Base-by-base conservation (phyloP, 2,113 vertebrate genomes). In the Cheilinus undulatus region DNA sequence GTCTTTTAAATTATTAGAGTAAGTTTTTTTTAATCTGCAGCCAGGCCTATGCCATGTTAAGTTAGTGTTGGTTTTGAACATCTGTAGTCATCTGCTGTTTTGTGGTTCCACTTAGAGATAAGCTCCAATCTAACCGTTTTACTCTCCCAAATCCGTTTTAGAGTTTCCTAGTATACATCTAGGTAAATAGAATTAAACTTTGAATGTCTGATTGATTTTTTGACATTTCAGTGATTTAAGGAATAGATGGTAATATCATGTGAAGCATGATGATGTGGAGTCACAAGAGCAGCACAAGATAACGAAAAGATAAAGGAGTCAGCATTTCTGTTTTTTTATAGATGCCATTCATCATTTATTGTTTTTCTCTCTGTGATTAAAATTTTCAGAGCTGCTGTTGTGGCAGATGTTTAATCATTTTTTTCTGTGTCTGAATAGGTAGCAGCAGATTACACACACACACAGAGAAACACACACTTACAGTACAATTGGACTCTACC, bases 371-470 rank as follows among this genome's bases (percentile, higher is more conserved):
- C 26, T 22, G 26, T 58, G 38, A 65, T 42, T 40, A n/a, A n/a
- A n/a, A 50, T 53, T 34, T 24, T 11, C 15, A 20, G 7, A 40
- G 56, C 40, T 36, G 48, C 20, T 50, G 28, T 71, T 32, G 43
- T 7, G 9, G 27, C 71, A 86, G 66, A 80, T 83, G 73, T 76
- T 73, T 46, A 62, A 73, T 73, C 61, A 75, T 56, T 66, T 72
- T 71, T 75, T 72, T 49, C 12, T 56, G 74, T 73, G 68, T 76
- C 71, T 75, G 45, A 36, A 22, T 30, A 66, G 58, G 65, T 46
- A 58, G 61, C 62, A 54, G 30, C 53, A 67, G 72, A 76, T 83
- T 52, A 67, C 51, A 50, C 49, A 46, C 34, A 54, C 49, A 46
- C 28, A 54, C 40, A 36, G 38, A 63, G 22, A 72, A 19, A 40